Percentiles rank a stretch among this genome's conserved stretches.
Evolutionary conservation across 2,797 vertebrate species (phyloP).

Genomic region (Hippopotamyrus pictus): DNA sequence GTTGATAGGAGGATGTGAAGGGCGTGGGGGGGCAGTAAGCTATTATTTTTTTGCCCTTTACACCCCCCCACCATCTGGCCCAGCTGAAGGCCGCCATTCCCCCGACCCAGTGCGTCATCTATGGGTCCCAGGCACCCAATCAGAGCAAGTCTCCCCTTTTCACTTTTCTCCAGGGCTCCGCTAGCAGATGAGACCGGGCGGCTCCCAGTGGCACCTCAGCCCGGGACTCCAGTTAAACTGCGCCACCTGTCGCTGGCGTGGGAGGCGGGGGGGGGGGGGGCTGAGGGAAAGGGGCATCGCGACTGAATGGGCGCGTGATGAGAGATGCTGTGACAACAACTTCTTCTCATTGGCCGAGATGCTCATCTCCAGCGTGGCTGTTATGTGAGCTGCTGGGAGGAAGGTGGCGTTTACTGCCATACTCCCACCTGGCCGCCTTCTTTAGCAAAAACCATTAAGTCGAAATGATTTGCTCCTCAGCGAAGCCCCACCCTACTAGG

Average conservation of each 20-base stretch:
- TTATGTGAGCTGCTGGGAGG: conserved; percentile 35
- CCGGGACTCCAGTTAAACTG: conserved; percentile 36
- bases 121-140: conserved; percentile 12
- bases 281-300: background rate
- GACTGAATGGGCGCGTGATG: conserved; percentile 21
- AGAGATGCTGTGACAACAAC: background rate
- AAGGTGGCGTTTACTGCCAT: conserved; percentile 33
- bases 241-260: conserved; percentile 36
- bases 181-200: conserved; percentile 37
- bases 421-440: background rate
- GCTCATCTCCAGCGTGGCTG: conserved; percentile 46
- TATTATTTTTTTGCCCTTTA: conserved; percentile 2
- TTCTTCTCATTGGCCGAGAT: conserved; percentile 47
- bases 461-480: background rate
- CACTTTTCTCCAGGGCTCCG: conserved; percentile 42
- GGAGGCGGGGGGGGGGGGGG: background rate
- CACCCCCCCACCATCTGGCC: background rate
- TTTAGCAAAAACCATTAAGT: background rate
- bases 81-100: background rate
- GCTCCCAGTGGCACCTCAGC: conserved; percentile 1
- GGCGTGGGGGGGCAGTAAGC: background rate
- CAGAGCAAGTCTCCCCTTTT: conserved; percentile 30
- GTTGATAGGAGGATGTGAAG: conserved; percentile 6
- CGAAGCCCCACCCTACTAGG: background rate
- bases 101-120: conserved; percentile 16